Conservation (phyloP, 2,888 invertebrate genomes). For the Aspidiotus destructor region DNA sequence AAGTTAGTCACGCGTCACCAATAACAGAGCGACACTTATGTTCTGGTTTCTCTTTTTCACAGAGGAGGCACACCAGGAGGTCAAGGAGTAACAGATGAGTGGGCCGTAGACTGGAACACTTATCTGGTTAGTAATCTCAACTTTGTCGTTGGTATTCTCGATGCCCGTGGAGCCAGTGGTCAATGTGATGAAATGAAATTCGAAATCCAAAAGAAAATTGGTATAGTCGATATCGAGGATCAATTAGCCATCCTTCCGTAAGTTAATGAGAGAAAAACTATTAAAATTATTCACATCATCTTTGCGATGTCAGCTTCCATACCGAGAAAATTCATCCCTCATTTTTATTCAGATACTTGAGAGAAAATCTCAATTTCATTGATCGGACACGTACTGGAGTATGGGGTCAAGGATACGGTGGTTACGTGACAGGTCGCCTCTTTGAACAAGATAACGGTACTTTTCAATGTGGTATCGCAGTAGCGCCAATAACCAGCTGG, state of each 20-base stretch:
- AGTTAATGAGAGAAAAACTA: background rate
- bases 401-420: slow-evolving; percentile 84
- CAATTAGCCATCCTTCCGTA: slow-evolving; percentile 47
- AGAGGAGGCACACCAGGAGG: slow-evolving; percentile 73
- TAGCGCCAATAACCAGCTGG: slow-evolving; percentile 79
- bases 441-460: slow-evolving; percentile 66
- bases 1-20: too few relatives aligned
- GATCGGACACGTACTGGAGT: slow-evolving; percentile 71
- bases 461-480: slow-evolving; percentile 73
- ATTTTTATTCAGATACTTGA: slow-evolving; percentile 51
- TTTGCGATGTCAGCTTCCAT: background rate
- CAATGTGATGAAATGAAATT: slow-evolving; percentile 67
- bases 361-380: slow-evolving; percentile 69
- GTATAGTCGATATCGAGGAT: slow-evolving; percentile 55
- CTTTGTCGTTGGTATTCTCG: slow-evolving; percentile 78
- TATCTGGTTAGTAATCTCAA: slow-evolving; percentile 71
- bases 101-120: slow-evolving; percentile 71
- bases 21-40: too few relatives aligned
- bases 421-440: slow-evolving; percentile 70
- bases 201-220: slow-evolving; percentile 47
- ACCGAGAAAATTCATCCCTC: background rate
- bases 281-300: background rate
- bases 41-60: slow-evolving; percentile 36
- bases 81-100: slow-evolving; percentile 73
- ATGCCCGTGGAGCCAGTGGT: slow-evolving; percentile 76